Conservation (phyloP, 2,113 vertebrate genomes). For the Ovibos moschatus region DNA sequence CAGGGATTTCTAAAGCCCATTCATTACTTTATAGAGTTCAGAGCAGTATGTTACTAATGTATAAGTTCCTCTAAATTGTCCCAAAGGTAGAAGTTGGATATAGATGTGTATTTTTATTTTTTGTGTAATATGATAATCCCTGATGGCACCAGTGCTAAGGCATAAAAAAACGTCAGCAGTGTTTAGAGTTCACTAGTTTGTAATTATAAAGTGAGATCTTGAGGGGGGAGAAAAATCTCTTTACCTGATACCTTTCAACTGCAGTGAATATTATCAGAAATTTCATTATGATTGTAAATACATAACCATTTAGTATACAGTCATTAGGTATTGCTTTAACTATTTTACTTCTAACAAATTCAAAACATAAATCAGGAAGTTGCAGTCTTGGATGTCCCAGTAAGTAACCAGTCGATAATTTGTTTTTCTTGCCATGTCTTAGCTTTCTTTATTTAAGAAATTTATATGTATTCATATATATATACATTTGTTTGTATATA, state of each 20-base stretch:
- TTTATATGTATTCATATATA: not conserved
- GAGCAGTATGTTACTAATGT: not conserved
- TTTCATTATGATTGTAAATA: not conserved
- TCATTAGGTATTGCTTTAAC: not conserved
- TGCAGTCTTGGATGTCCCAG: not conserved
- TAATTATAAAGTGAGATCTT: slow-evolving; percentile 25
- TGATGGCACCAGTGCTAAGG: not conserved
- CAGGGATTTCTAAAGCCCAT: not conserved
- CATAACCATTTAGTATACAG: not conserved
- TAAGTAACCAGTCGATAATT: not conserved
- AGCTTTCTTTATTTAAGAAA: not conserved
- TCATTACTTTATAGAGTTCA: not conserved
- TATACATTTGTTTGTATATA: not conserved
- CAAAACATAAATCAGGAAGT: not conserved
- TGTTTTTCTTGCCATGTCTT: not conserved
- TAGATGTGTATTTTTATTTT: not conserved
- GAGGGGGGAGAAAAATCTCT: not conserved
- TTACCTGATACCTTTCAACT: not conserved
- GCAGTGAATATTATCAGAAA: not conserved
- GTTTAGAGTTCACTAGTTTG: not conserved
- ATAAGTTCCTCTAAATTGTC: slow-evolving; percentile 12
- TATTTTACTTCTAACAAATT: slow-evolving; percentile 9
- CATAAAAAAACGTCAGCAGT: not conserved
- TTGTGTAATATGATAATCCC: not conserved
- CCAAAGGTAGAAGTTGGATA: not conserved